A percentile compares a stretch with the other conserved stretches of the same genome.
phyloP scores from a whole-genome alignment of 2,797 vertebrate species.

The Sardinella longiceps region DNA sequence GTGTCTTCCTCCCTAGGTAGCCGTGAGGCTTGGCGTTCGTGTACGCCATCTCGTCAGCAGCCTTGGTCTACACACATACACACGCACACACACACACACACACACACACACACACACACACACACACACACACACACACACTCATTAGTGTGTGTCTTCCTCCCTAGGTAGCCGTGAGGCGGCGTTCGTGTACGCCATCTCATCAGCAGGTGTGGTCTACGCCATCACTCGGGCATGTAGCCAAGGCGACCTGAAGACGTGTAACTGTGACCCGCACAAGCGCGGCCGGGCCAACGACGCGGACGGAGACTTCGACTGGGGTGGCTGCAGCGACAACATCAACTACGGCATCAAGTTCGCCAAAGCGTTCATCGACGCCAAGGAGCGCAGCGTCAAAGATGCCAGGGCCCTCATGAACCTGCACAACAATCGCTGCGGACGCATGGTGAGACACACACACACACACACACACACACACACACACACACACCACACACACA shows the following conservation, averaged over 20 bases:
- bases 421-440: conserved; percentile 97
- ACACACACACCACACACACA: not conserved
- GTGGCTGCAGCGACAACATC: conserved; percentile 97
- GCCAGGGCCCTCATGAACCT: conserved; percentile 96
- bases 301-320: conserved; percentile 95
- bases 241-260: conserved; percentile 93
- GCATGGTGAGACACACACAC: conserved; percentile 82
- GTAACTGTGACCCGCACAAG: conserved; percentile 92
- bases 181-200: conserved; percentile 97
- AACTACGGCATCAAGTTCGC: conserved; percentile 84
- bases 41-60: conserved; percentile 96
- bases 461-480: not conserved
- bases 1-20: conserved; percentile 77
- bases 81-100: conserved; percentile 20
- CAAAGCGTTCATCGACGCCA: conserved; percentile 87
- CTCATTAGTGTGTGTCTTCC: conserved; percentile 24
- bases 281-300: conserved; percentile 85
- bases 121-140: conserved; percentile 49
- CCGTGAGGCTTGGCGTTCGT: conserved; percentile 96
- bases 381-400: conserved; percentile 92
- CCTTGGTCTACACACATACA: conserved; percentile 88
- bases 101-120: conserved; percentile 18
- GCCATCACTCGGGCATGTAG: conserved; percentile 95
- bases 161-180: conserved; percentile 92
- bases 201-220: conserved; percentile 94